Evolutionary conservation across 2,888 invertebrate species (phyloP).

Genomic region (Dicyrtomina minuta): DNA sequence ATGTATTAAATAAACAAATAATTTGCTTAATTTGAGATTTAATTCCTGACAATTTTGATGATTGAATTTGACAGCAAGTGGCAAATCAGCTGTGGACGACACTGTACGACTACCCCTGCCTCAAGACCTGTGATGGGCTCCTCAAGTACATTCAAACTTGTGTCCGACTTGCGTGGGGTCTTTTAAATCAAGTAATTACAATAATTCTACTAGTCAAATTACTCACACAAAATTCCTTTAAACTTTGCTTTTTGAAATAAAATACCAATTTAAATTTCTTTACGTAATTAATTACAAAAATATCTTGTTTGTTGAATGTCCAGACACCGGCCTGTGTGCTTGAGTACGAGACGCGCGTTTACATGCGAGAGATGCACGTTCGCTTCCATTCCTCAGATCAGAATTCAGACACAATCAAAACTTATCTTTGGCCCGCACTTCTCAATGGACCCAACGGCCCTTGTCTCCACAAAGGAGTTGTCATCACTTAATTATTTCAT

Average conservation of each 20-base stretch:
- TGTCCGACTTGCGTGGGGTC: conserved; percentile 83
- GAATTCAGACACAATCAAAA: conserved; percentile 72
- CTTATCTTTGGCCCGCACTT: conserved; percentile 85
- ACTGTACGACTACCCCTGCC: conserved; percentile 87
- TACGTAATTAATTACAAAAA: neutral
- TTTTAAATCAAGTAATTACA: conserved; percentile 68
- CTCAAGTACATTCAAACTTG: conserved; percentile 78
- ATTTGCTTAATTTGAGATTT: too few species aligned
- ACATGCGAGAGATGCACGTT: conserved; percentile 75
- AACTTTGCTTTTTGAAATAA: neutral
- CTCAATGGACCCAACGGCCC: conserved; percentile 66
- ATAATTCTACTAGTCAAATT: neutral
- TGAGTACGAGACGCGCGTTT: conserved; percentile 62
- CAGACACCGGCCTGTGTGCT: conserved; percentile 58
- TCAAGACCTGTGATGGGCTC: conserved; percentile 75
- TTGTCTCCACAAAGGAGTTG: conserved; percentile 82
- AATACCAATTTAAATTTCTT: neutral
- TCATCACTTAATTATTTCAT: conserved; percentile 66
- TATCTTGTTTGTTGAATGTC: conserved; percentile 33
- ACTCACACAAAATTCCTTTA: neutral
- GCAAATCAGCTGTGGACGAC: conserved; percentile 77
- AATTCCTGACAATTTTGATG: too few species aligned
- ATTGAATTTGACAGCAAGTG: conserved; percentile 64
- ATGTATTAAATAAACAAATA: too few species aligned
- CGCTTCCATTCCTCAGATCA: conserved; percentile 75